phyloP scores from a whole-genome alignment of 2,113 vertebrate genomes.

The Burhinus oedicnemus region DNA sequence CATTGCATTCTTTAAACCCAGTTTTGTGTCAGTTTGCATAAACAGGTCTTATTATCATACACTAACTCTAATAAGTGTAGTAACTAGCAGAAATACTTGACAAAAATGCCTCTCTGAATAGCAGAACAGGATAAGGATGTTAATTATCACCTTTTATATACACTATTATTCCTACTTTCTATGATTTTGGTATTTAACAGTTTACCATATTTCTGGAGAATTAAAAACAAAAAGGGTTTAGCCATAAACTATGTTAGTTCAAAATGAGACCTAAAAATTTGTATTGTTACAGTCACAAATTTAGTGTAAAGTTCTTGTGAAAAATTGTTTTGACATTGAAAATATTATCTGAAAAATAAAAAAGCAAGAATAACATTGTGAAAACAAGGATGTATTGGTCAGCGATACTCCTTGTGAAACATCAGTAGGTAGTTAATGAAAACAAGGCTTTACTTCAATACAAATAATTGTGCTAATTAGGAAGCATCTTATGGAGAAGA shows the following conservation, averaged over 20 bases:
- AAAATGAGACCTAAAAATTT: not conserved
- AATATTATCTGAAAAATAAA: not conserved
- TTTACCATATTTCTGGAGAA: not conserved
- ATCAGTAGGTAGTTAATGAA: not conserved
- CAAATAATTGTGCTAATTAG: not conserved
- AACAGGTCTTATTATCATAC: not conserved
- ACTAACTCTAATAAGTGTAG: not conserved
- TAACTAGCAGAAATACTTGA: not conserved
- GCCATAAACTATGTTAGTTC: not conserved
- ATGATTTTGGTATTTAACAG: not conserved
- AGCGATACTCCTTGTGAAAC: not conserved
- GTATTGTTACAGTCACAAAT: not conserved
- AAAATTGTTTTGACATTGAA: not conserved
- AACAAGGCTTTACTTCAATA: not conserved
- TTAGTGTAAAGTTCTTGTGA: not conserved
- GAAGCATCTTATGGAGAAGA: not conserved
- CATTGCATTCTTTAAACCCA: not conserved
- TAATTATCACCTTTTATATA: not conserved
- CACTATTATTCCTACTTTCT: not conserved
- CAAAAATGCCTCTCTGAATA: not conserved
- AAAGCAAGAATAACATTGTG: not conserved
- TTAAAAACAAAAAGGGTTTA: not conserved
- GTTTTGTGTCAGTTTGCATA: not conserved
- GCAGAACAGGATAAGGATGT: not conserved
- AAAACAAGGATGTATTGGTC: not conserved